Base-by-base conservation (phyloP, 2,888 invertebrate species). In the Heteromyza rotundicornis region DNA sequence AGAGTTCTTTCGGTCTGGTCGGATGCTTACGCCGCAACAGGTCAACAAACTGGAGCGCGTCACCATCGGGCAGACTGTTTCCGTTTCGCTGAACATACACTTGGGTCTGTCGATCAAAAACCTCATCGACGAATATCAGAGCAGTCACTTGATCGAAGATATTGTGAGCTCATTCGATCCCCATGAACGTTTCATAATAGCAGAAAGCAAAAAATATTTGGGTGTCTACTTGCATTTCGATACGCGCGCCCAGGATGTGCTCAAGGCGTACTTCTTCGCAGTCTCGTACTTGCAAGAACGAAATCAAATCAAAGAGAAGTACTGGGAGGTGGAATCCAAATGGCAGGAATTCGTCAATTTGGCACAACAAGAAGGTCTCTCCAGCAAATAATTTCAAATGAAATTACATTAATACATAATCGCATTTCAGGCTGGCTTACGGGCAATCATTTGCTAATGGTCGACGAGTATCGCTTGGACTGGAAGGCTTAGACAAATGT, bases 41-140 rank as follows among this genome's bases (percentile, higher is more conserved):
- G 80, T 81, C 2, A 96, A 96, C 78, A 84, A 84, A 67, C 82
- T 84, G 64, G 96, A 96, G 83, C 89, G 90, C 19, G 87, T 92
- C 3, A 82, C 91, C 23, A 72, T 89, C 53, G 86, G 88, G 53
- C 80, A 82, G 70, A 87, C 87, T 0, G 83, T 84, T 1, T 84
- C 83, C 0, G 80, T 84, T 1, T 82, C 83, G 1, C 68, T 81
- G 2, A 79, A 80, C 58, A 78, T 84, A 19, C 73, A 75, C 5
- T 68, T 84, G 12, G 83, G 83, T 2, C 64, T 83, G 14, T 82
- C 82, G 16, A 80, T 80, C 0, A 81, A 80, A 61, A 70, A 80
- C 70, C 72, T 84, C 1, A 75, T 82, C 20, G 78, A 82, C 54
- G 82, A 83, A 62, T 82, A 80, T 64, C 79, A 81, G 60, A 80